phyloP scores from a whole-genome alignment of 1,140 invertebrate species.

The Lasaia peninsularis region DNA sequence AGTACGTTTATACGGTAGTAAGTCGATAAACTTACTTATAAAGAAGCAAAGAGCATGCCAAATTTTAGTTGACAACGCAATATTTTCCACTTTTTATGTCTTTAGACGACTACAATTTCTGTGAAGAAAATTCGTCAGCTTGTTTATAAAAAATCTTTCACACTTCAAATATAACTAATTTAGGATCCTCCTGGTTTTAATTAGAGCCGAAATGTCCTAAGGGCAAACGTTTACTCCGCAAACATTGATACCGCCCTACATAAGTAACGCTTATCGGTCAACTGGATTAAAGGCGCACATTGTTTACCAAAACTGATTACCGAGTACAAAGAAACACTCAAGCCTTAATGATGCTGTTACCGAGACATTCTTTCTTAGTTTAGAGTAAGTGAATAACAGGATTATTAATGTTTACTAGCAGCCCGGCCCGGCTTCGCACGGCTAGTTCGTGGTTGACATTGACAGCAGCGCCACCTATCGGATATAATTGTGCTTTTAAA shows the following conservation, averaged over 20 bases:
- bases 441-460: no score
- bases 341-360: constrained; percentile 21
- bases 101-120: no score
- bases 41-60: no score
- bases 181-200: not conserved
- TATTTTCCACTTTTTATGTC: no score
- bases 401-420: no score
- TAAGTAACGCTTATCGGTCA: constrained; percentile 29
- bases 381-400: not conserved
- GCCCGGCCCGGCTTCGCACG: no score
- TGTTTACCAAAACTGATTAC: constrained; percentile 25
- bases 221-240: not conserved
- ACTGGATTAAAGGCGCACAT: constrained; percentile 22
- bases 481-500: no score
- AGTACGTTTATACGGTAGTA: no score
- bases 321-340: constrained; percentile 22
- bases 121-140: not conserved
- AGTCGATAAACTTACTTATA: no score
- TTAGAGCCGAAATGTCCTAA: not conserved
- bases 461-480: no score
- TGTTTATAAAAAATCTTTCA: not conserved
- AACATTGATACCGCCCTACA: not conserved
- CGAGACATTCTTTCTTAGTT: constrained; percentile 8
- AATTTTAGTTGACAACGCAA: no score
- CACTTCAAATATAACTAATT: not conserved